A percentile compares a stretch with the other conserved stretches of the same genome.
These are phyloP conservation scores for Phyllostomus discolor DNA, from an alignment of 2,113 vertebrate species.

Conservation along the genomic window DNA sequence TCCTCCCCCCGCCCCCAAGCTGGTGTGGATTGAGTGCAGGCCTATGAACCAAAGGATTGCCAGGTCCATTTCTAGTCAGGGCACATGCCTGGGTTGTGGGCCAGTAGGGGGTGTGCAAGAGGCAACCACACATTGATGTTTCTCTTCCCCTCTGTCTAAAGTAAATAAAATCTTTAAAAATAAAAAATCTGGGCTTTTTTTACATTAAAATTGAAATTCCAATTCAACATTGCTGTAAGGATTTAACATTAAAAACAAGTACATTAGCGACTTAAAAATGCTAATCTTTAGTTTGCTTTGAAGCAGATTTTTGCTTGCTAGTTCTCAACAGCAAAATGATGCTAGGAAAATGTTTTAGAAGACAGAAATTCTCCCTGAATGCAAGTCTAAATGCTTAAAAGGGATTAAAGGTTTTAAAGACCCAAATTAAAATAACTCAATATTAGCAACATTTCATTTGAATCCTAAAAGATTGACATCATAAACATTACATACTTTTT, in stretches of 20 bases:
- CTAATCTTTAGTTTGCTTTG: neutral
- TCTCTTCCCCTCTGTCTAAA: too few species aligned
- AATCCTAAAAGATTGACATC: constrained; percentile 1
- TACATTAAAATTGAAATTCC: constrained; percentile 48
- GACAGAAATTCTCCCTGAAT: constrained; percentile 17
- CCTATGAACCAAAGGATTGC: too few species aligned
- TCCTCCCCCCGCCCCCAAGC: too few species aligned
- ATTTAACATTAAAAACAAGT: constrained; percentile 43
- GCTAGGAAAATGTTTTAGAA: constrained; percentile 34
- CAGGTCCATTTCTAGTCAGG: too few species aligned
- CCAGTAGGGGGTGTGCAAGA: too few species aligned
- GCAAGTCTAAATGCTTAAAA: constrained; percentile 30
- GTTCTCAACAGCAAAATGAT: neutral
- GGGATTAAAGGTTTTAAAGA: constrained; percentile 6
- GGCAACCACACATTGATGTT: too few species aligned
- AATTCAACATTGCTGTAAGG: constrained; percentile 34
- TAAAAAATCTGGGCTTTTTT: neutral
- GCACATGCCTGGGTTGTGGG: too few species aligned
- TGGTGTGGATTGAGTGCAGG: too few species aligned
- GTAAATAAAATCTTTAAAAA: too few species aligned
- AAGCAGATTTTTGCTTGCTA: neutral
- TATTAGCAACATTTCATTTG: constrained; percentile 21
- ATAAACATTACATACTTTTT: neutral
- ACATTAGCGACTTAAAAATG: neutral
- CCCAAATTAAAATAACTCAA: neutral